Conservation (phyloP, 2,113 vertebrate genomes). For the Pterocles orientalis region DNA sequence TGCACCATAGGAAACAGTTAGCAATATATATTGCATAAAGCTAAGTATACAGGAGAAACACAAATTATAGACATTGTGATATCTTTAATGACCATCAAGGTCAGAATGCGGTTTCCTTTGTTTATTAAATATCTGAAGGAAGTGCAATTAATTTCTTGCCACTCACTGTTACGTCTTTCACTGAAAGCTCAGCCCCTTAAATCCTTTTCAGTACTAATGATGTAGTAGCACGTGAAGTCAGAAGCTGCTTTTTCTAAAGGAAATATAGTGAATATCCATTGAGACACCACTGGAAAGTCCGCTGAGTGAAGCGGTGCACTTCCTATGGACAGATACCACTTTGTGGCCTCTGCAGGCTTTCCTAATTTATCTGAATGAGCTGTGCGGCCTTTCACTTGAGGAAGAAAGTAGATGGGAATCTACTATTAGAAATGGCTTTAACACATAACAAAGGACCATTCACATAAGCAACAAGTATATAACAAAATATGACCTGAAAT, state of each 20-base stretch:
- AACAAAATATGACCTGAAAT: neutral
- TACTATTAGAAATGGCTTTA: neutral
- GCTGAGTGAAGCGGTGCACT: neutral
- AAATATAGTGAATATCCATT: neutral
- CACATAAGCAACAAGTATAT: neutral
- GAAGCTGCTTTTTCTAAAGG: neutral
- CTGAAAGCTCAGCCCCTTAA: neutral
- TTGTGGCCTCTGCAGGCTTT: neutral
- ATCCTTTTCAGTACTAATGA: neutral
- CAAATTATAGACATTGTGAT: neutral
- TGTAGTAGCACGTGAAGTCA: neutral
- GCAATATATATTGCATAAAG: neutral
- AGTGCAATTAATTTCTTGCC: neutral
- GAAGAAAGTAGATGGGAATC: neutral
- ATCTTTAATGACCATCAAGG: neutral
- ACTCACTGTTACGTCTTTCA: neutral
- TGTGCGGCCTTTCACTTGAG: neutral
- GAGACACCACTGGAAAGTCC: neutral
- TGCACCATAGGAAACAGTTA: neutral
- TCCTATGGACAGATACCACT: neutral
- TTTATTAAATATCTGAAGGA: neutral
- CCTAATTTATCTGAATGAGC: neutral
- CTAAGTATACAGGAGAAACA: neutral
- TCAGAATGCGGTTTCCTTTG: neutral
- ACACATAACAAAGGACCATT: neutral